phyloP scores from a whole-genome alignment of 2,888 invertebrate genomes.

The Pinctada fucata region DNA sequence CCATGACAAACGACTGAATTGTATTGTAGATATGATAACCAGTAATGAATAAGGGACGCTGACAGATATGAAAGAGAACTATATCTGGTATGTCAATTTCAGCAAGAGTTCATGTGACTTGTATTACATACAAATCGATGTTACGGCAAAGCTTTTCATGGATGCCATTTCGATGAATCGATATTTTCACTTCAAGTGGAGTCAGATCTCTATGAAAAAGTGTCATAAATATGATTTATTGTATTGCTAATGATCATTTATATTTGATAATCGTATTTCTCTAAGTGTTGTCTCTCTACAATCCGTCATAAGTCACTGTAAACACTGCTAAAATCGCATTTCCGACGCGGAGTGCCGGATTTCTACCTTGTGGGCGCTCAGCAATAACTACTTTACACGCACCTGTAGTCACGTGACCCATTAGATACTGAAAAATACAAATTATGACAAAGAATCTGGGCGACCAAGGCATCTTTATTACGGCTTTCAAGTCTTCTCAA shows the following conservation, averaged over 20 bases:
- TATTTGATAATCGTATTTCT: background rate
- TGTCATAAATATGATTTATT: constrained; percentile 1
- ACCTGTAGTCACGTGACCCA: too few species aligned
- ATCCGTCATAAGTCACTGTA: background rate
- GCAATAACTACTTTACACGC: too few species aligned
- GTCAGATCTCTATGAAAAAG: background rate
- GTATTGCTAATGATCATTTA: background rate
- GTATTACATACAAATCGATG: background rate
- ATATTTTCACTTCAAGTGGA: background rate
- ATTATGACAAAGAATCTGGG: too few species aligned
- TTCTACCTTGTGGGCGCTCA: too few species aligned
- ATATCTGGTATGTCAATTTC: too few species aligned
- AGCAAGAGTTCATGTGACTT: background rate
- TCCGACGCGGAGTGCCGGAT: background rate
- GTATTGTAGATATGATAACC: too few species aligned
- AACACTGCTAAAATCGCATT: background rate
- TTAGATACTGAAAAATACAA: too few species aligned
- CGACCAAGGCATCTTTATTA: too few species aligned
- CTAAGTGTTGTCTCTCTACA: background rate
- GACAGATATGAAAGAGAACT: too few species aligned
- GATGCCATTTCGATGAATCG: background rate
- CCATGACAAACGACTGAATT: too few species aligned
- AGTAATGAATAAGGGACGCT: too few species aligned
- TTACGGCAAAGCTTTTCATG: background rate
- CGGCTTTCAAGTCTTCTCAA: too few species aligned